Base-by-base conservation (phyloP, 2,888 invertebrate genomes). In the Agrotis clavis region DNA sequence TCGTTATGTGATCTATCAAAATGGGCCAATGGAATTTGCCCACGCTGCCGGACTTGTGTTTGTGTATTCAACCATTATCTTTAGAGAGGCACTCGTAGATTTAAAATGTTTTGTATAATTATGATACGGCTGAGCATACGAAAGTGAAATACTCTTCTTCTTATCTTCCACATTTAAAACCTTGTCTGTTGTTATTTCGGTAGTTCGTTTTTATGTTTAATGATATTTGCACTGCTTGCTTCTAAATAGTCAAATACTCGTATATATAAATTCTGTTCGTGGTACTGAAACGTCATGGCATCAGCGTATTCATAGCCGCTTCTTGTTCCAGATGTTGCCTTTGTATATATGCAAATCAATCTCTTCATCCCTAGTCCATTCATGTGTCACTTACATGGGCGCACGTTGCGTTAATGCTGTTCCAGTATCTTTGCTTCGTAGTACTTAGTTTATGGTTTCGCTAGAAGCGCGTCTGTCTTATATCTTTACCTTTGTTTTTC, bases 21-120 rank as follows among this genome's bases (percentile, higher is more conserved):
- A 86, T 89, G 74, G 90, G 86, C 79, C 91, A 90, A 83, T 86
- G 90, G 92, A 92, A 92, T 89, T 88, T 90, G 86, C 91, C 90
- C 53, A 83, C 74, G 74, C 21, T 61, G 68, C 81, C 73, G 84
- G 76, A 79, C 72, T 77, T 78, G 81, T 82, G 81, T 87, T 83
- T 84, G 81, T 84, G 61, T 70, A 59, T 70, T 74, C 21, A 65
- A 71, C 57, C 70, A 77, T 79, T 84, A 84, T 86, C 82, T 83
- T 76, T 79, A 62, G 62, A 82, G 77, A 79, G 72, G 57, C 67
- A 79, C 80, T 83, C 62, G 70, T 81, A 71, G 73, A 77, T 86
- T 83, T 77, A 74, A 84, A 86, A 81, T 84, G 73, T 77, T 75
- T 76, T 76, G 77, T 79, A 64, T 76, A 72, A 74, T 75, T 78